A percentile compares a stretch with the other conserved stretches of the same genome.
Conservation (phyloP, 1,140 invertebrate genomes). For the Drosophila parvula region DNA sequence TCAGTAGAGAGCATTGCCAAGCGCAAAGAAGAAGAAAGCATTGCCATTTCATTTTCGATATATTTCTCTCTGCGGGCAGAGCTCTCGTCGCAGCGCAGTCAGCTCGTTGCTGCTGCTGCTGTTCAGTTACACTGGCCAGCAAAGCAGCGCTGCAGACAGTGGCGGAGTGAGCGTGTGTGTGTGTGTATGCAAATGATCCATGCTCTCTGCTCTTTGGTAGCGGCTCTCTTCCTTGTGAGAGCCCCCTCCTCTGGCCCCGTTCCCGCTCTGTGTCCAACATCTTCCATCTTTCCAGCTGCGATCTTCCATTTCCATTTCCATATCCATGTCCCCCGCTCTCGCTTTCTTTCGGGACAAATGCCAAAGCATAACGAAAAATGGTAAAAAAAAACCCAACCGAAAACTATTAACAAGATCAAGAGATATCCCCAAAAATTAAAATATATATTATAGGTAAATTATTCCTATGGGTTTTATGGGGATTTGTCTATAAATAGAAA, state of each 20-base stretch:
- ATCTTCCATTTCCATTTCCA: slow-evolving; percentile 24
- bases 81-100: neutral
- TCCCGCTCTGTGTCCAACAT: slow-evolving; percentile 9
- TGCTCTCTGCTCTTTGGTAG: slow-evolving; percentile 18
- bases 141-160: slow-evolving; percentile 13
- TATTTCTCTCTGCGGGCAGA: slow-evolving; percentile 59
- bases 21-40: slow-evolving; percentile 66
- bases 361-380: slow-evolving; percentile 26
- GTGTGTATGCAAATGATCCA: slow-evolving; percentile 6
- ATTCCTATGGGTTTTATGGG: neutral
- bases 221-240: slow-evolving; percentile 54
- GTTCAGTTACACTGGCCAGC: slow-evolving; percentile 44
- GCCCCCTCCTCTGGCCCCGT: neutral
- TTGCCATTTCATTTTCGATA: slow-evolving; percentile 83
- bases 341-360: slow-evolving; percentile 64
- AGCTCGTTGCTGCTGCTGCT: neutral
- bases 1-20: slow-evolving; percentile 5
- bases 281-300: slow-evolving; percentile 31
- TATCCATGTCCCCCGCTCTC: slow-evolving; percentile 57
- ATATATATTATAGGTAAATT: neutral
- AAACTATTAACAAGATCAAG: slow-evolving; percentile 14
- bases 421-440: slow-evolving; percentile 1
- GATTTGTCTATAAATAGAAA: neutral
- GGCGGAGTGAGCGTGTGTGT: neutral
- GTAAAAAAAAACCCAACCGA: slow-evolving; percentile 1